Percentiles rank a stretch among this genome's conserved stretches.
Conservation (phyloP, 1,140 invertebrate genomes). For the Stegodyphus dumicola region DNA sequence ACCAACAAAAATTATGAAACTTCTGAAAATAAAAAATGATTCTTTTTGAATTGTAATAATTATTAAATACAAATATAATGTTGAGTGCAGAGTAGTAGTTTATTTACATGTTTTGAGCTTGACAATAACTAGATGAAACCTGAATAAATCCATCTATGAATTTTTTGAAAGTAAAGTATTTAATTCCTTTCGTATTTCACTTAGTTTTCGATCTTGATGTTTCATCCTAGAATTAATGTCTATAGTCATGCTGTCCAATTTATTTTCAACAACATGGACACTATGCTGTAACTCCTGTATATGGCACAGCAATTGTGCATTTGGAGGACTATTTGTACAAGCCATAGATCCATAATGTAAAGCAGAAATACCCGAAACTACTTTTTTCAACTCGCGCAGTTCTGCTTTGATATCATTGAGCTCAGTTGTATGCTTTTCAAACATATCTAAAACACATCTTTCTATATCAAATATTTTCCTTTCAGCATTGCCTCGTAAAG, state of each 20-base stretch:
- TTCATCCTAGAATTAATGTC: constrained; percentile 55
- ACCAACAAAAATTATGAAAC: no score
- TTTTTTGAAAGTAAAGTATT: constrained; percentile 42
- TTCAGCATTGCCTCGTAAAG: constrained; percentile 13
- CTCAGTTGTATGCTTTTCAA: constrained; percentile 36
- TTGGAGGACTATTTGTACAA: constrained; percentile 37
- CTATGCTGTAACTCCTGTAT: constrained; percentile 57
- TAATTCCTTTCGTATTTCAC: constrained; percentile 53
- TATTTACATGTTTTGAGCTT: constrained; percentile 42
- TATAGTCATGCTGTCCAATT: constrained; percentile 50
- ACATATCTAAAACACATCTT: constrained; percentile 52
- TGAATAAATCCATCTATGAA: constrained; percentile 14
- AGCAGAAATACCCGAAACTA: constrained; percentile 45
- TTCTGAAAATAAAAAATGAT: no score
- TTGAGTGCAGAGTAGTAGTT: constrained; percentile 31
- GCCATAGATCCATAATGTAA: constrained; percentile 19
- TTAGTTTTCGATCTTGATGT: constrained; percentile 54
- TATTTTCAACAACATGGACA: constrained; percentile 56
- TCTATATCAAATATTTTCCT: constrained; percentile 55
- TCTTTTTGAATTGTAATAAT: no score
- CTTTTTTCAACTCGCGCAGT: constrained; percentile 37
- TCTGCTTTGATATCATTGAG: constrained; percentile 50
- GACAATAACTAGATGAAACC: not conserved
- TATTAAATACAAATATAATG: not conserved
- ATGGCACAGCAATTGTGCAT: constrained; percentile 49